Base-by-base conservation (phyloP, 1,140 invertebrate species). In the Megalopta genalis region DNA sequence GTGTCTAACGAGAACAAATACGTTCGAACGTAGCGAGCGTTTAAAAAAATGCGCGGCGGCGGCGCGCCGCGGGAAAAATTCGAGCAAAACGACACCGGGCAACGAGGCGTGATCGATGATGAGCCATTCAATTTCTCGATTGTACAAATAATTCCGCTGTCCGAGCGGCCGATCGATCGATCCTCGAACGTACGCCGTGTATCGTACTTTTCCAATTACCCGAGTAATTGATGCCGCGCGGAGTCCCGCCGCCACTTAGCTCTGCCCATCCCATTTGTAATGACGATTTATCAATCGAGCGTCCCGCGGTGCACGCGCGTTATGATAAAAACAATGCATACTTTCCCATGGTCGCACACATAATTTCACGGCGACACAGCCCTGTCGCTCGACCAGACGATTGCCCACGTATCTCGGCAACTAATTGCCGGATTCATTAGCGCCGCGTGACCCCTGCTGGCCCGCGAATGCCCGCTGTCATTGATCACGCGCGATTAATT, bases 401-500 rank as follows among this genome's bases (percentile, higher is more conserved):
- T 60, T 21, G 62, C 49, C 25, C 37, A 79, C 69, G 52, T 32
- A 64, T 82, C 79, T 76, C 60, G 18, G 21, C 79, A 75, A 82
- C 79, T 86, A 86, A 86, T 86, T 78, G 67, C 57, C 32, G 32
- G 65, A 79, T 82, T 68, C 70, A 82, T 86, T 68, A 72, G 25
- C 62, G 39, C 25, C 21, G 42, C 32, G n/a, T 52, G 62, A 83
- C 69, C 80, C 77, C 39, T 85, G 72, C 70, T 62, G 67, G 60
- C 21, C 4, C 23, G 54, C 27, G 72, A 81, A 66, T 42, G 16
- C 37, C 46, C 37, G 57, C 25, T 42, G 60, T 21, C 72, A 75
- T 85, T 80, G 68, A 82, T 86, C 76, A 77, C 73, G 68, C 54
- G 23, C 32, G 57, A 60, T 70, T 85, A 86, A 86, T 86, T 86